These are phyloP conservation scores for Prochilodus magdalenae DNA, from an alignment of 2,113 vertebrate species.

Conservation along the genomic window DNA sequence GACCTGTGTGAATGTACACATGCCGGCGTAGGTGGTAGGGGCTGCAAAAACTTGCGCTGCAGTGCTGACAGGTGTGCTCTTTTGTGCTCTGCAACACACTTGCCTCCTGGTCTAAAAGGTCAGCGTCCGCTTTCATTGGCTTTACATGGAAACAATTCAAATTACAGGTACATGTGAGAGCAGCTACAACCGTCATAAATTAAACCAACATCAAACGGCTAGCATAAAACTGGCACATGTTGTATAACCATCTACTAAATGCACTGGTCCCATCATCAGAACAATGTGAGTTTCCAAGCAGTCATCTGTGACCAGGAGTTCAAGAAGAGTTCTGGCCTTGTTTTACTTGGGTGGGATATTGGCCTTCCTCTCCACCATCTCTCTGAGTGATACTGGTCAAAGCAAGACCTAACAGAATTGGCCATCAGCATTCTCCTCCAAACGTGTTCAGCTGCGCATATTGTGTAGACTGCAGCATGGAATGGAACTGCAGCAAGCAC, in stretches of 20 bases:
- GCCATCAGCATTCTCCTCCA: background rate
- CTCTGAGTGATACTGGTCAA: no score
- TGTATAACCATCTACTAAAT: no score
- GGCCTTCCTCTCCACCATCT: background rate
- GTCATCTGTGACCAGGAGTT: no score
- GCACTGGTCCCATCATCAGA: no score
- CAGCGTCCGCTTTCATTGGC: conserved; percentile 79
- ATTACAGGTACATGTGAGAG: background rate
- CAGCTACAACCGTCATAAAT: background rate
- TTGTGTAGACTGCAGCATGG: no score
- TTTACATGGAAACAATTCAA: conserved; percentile 48
- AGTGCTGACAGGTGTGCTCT: conserved; percentile 94
- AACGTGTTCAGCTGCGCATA: background rate
- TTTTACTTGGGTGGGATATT: no score
- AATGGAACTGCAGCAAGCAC: background rate
- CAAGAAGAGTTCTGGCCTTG: no score
- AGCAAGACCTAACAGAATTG: background rate
- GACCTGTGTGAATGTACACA: conserved; percentile 95
- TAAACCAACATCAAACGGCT: background rate
- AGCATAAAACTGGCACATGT: background rate
- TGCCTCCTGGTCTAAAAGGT: conserved; percentile 74
- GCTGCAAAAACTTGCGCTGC: conserved; percentile 92
- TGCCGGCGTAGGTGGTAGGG: conserved; percentile 96
- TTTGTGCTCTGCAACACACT: conserved; percentile 86
- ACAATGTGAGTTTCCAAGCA: no score